These are phyloP conservation scores for Neosilurus hyrtlii DNA, from an alignment of 2,797 vertebrate genomes.

Conservation along the genomic window DNA sequence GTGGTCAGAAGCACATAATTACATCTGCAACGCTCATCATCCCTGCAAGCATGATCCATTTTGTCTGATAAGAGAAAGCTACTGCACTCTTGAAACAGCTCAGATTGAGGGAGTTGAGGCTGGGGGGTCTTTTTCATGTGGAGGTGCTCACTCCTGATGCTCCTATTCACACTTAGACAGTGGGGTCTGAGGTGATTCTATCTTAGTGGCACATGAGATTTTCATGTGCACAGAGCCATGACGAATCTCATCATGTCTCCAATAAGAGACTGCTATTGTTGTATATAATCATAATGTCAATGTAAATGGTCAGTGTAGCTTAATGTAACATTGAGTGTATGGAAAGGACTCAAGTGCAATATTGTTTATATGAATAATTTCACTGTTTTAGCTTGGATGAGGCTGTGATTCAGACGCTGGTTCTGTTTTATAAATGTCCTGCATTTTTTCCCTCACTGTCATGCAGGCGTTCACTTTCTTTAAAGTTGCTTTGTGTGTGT, in stretches of 20 bases:
- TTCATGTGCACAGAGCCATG: constrained; percentile 23
- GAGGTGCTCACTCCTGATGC: constrained; percentile 38
- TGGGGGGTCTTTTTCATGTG: not conserved
- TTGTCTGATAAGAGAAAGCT: constrained; percentile 28
- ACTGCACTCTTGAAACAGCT: not conserved
- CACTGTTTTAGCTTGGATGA: constrained; percentile 5
- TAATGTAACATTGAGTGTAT: not conserved
- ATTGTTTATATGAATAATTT: constrained; percentile 1
- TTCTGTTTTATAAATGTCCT: not conserved
- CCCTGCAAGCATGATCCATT: constrained; percentile 24
- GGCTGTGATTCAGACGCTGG: constrained; percentile 5
- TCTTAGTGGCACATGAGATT: constrained; percentile 21
- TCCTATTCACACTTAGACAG: constrained; percentile 28
- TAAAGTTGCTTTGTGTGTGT: not conserved
- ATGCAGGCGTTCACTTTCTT: not conserved
- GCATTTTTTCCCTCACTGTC: not conserved
- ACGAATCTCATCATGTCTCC: constrained; percentile 30
- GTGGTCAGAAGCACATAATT: constrained; percentile 27
- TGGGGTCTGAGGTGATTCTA: constrained; percentile 28
- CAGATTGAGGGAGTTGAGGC: not conserved
- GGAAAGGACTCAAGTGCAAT: not conserved
- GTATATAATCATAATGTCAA: not conserved
- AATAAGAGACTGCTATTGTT: constrained; percentile 15
- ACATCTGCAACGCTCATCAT: not conserved
- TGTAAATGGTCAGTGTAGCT: constrained; percentile 16